These are phyloP conservation scores for Pyrocephalus nanus DNA, from an alignment of 2,797 vertebrate species.

Conservation along the genomic window DNA sequence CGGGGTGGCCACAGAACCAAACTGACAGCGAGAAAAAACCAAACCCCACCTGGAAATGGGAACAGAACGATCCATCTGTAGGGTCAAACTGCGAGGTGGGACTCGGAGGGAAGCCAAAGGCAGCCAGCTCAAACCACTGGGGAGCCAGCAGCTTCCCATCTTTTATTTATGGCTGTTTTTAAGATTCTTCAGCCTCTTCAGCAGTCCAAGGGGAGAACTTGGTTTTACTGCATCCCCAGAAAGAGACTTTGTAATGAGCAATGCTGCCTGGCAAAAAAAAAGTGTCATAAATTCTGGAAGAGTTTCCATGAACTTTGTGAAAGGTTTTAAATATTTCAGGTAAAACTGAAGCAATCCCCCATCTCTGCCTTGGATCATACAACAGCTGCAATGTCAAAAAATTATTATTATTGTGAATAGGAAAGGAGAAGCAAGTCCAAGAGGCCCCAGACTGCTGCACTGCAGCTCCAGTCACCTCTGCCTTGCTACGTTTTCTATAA, in stretches of 20 bases:
- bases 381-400: neutral
- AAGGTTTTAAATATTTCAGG: slow-evolving; percentile 56
- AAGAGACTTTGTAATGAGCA: slow-evolving; percentile 51
- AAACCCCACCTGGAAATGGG: neutral
- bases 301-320: slow-evolving; percentile 46
- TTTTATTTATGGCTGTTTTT: slow-evolving; percentile 51
- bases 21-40: neutral
- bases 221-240: slow-evolving; percentile 39
- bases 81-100: slow-evolving; percentile 7
- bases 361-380: neutral
- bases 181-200: slow-evolving; percentile 33
- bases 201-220: slow-evolving; percentile 28
- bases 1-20: neutral
- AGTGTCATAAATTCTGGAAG: slow-evolving; percentile 25
- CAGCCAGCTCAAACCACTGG: neutral
- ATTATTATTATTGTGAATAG: neutral
- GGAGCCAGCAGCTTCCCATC: neutral
- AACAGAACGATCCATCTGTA: neutral
- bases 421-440: neutral
- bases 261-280: slow-evolving; percentile 20
- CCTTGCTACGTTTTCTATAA: neutral
- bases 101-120: neutral
- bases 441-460: neutral
- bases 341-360: neutral
- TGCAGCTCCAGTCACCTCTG: neutral